Evolutionary conservation across 1,140 invertebrate species (phyloP), one percentile per base, ranked within the genome.

Genomic region (Bathynomus jamesi): DNA sequence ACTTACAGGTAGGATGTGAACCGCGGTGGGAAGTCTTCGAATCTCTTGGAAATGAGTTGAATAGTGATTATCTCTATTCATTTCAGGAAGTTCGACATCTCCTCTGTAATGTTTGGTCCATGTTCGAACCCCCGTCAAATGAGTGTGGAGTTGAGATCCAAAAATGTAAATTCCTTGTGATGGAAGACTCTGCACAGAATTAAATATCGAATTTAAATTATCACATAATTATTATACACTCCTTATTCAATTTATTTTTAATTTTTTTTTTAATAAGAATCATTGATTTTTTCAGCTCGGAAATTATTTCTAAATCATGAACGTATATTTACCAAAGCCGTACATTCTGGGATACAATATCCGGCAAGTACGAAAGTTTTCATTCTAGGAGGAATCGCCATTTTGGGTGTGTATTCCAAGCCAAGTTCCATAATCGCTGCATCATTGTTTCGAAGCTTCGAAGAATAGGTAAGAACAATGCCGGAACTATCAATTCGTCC

Each of bases 11-110:
- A 95, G 79, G n/a, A 99, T 83, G 25, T 83, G 85, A 0, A 94
- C 89, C 11, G 87, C 88, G 78, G 87, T 83, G 71, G 92, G 91
- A 32, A 99, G 82, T 27, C 90, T 83, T 76, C 95, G 85, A 77
- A 99, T 99, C 84, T 99, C 96, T 84, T 99, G 97, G 83, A 97
- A 99, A 84, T 99, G 96, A 10, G 95, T 93, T 70, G 93, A 96
- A 82, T 96, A 99, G 83, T 98, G 96, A 81, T 96, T 88, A 81
- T 99, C 97, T 68, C 89, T 84, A 82, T 99, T 98, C 2, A 99
- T 82, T 78, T 89, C 86, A 0, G 89, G 87, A 60, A 99, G 82
- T 81, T 90, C 87, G 1, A 86, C 82, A 0, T 91, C 93, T 30
- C 82, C 85, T 27, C 96, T 86, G 65, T 93, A 85, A 80, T 98